Conservation (phyloP, 2,113 vertebrate genomes). For the Nothocercus julius region DNA sequence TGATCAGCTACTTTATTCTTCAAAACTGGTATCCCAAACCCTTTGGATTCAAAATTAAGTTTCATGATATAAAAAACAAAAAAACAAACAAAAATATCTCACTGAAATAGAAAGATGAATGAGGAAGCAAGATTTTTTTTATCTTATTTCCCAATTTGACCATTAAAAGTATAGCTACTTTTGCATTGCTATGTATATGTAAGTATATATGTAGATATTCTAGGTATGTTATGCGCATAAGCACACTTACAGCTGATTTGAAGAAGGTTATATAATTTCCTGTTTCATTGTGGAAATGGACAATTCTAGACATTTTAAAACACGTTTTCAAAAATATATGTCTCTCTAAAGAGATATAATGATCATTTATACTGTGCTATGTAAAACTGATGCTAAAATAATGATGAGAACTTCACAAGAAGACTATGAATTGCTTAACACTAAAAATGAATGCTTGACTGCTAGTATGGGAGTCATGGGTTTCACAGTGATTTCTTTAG, state of each 20-base stretch:
- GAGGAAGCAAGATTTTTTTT: background rate
- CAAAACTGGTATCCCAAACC: slow-evolving; percentile 27
- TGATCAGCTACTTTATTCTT: slow-evolving; percentile 69
- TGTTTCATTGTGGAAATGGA: background rate
- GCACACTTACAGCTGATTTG: background rate
- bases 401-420: background rate
- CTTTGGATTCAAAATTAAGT: slow-evolving; percentile 35
- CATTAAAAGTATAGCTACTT: background rate
- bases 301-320: background rate
- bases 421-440: background rate
- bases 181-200: background rate
- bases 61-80: background rate
- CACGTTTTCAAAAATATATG: background rate
- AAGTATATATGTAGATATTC: background rate
- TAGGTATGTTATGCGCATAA: background rate
- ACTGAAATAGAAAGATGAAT: background rate
- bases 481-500: background rate
- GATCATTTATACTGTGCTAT: background rate
- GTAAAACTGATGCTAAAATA: slow-evolving; percentile 7
- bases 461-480: background rate
- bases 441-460: background rate
- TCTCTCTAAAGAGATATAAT: background rate
- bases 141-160: background rate
- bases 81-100: background rate
- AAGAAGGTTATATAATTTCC: background rate